These are phyloP conservation scores for Tinea semifulvella DNA, from an alignment of 2,888 invertebrate genomes.

Conservation along the genomic window DNA sequence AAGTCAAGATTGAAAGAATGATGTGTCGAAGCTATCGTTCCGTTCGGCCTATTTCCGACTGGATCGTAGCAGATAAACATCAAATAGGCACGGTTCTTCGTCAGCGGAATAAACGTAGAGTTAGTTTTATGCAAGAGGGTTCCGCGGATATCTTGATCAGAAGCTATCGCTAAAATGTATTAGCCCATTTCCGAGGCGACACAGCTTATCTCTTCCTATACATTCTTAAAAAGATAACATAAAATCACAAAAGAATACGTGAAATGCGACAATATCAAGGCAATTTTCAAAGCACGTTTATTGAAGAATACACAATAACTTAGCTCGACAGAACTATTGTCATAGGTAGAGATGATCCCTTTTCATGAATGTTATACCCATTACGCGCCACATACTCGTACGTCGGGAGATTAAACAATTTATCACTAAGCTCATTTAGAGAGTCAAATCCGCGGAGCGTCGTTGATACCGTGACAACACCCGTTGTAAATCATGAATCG, in stretches of 20 bases:
- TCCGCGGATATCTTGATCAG: slow-evolving; percentile 27
- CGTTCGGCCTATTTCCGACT: slow-evolving; percentile 15
- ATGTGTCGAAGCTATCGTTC: background rate
- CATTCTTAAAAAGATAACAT: slow-evolving; percentile 40
- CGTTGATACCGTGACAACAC: slow-evolving; percentile 2
- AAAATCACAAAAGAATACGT: background rate
- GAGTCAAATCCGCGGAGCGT: slow-evolving; percentile 3
- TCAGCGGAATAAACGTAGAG: slow-evolving; percentile 20
- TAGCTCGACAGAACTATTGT: background rate
- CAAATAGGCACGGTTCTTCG: slow-evolving; percentile 19
- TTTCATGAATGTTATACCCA: background rate
- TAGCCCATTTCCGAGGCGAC: slow-evolving; percentile 38
- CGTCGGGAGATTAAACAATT: background rate
- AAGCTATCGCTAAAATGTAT: slow-evolving; percentile 31
- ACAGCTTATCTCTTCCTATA: slow-evolving; percentile 38
- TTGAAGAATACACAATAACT: background rate
- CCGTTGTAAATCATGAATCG: slow-evolving; percentile 25
- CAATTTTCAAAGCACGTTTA: background rate
- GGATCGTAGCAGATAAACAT: slow-evolving; percentile 23
- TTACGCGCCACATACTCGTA: background rate
- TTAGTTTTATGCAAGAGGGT: slow-evolving; percentile 12
- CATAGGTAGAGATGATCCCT: background rate
- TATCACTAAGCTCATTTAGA: slow-evolving; percentile 7
- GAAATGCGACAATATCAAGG: background rate
- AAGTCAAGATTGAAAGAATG: background rate